Percentiles rank a stretch among this genome's conserved stretches.
Conservation (phyloP, 2,888 invertebrate species). For the Drosophila merina region DNA sequence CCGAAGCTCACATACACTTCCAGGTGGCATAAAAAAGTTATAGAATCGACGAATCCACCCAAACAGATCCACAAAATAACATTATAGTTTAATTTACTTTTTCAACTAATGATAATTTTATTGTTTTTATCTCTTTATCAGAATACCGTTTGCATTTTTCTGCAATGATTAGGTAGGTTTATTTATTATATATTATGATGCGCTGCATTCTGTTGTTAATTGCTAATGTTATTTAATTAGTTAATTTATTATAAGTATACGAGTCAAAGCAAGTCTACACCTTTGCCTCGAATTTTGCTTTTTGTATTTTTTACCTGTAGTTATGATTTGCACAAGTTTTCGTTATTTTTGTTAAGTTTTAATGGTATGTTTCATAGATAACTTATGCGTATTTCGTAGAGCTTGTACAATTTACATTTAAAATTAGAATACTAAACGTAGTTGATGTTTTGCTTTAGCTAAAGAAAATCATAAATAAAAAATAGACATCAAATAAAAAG, state of each 20-base stretch:
- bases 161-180: conserved; percentile 23
- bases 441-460: conserved; percentile 26
- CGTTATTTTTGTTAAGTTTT: conserved; percentile 17
- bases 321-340: background rate
- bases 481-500: background rate
- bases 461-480: background rate
- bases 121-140: conserved; percentile 60
- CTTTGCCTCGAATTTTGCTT: conserved; percentile 6
- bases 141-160: conserved; percentile 53
- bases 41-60: too few relatives aligned
- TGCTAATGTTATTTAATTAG: conserved; percentile 24
- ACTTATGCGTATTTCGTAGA: conserved; percentile 21
- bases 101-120: conserved; percentile 72
- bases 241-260: conserved; percentile 35
- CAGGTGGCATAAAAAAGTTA: background rate
- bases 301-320: background rate
- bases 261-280: conserved; percentile 2
- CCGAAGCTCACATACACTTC: background rate
- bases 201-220: conserved; percentile 44
- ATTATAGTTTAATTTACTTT: background rate
- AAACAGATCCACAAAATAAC: too few relatives aligned
- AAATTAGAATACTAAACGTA: conserved; percentile 42
- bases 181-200: conserved; percentile 43
- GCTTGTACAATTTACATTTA: conserved; percentile 39
- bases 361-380: conserved; percentile 47